Percentiles rank a stretch among this genome's conserved stretches.
phyloP scores from a whole-genome alignment of 2,797 vertebrate genomes.

The Rhabdophis nuchalis region DNA sequence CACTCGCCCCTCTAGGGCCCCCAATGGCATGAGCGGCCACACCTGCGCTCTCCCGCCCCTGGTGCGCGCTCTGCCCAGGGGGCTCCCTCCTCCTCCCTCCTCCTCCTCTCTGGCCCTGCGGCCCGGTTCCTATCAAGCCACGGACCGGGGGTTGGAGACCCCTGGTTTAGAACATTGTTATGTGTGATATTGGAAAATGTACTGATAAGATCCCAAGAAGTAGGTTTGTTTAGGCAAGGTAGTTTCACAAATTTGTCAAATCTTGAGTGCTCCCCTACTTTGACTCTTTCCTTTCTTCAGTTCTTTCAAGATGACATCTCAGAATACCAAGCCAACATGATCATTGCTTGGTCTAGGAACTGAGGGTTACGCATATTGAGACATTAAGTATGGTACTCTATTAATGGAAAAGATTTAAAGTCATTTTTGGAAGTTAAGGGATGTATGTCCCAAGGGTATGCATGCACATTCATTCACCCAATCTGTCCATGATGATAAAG shows the following conservation, averaged over 20 bases:
- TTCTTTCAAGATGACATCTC: background rate
- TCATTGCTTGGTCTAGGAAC: background rate
- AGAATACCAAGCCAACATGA: background rate
- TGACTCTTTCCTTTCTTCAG: background rate
- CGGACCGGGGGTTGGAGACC: too few species aligned
- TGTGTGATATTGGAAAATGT: background rate
- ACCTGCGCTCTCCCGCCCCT: too few species aligned
- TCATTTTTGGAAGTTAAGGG: background rate
- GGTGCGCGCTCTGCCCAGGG: too few species aligned
- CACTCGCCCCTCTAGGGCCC: too few species aligned
- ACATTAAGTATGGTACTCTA: background rate
- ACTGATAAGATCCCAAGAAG: background rate
- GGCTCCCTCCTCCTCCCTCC: too few species aligned
- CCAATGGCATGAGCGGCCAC: too few species aligned
- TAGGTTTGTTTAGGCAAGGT: background rate
- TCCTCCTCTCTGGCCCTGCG: too few species aligned
- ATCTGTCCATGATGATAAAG: background rate
- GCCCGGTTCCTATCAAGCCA: too few species aligned
- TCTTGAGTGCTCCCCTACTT: background rate
- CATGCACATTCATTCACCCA: background rate
- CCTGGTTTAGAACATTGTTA: background rate
- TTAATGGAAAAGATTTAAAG: background rate
- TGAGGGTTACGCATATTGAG: background rate
- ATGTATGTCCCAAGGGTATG: background rate
- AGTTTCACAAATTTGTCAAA: background rate